Evolutionary conservation across 2,113 vertebrate genomes (phyloP).

Genomic region (Artemisiospiza belli): DNA sequence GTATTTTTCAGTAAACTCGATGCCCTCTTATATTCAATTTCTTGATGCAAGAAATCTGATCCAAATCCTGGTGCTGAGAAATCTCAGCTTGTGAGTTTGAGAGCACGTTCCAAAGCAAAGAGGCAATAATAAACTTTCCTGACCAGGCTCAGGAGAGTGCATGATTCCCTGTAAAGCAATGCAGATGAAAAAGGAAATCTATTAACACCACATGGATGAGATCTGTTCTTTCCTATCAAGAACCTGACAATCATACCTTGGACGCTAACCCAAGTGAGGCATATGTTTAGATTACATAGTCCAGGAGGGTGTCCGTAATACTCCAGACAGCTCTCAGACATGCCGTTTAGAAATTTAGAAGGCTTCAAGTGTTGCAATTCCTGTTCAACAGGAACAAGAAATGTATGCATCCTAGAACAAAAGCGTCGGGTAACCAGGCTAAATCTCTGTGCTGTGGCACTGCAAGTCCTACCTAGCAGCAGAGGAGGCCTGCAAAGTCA

Average conservation of each 20-base stretch:
- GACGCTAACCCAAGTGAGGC: not conserved
- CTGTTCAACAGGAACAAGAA: conserved; percentile 26
- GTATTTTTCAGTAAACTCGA: not conserved
- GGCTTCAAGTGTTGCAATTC: conserved; percentile 6
- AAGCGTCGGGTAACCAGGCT: not conserved
- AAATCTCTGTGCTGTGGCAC: not conserved
- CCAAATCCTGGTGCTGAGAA: not conserved
- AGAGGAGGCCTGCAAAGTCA: not conserved
- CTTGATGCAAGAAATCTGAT: not conserved
- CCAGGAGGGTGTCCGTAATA: not conserved
- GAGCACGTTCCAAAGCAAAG: not conserved
- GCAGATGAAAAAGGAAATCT: fast-evolving
- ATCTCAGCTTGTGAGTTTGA: not conserved
- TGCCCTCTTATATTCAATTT: not conserved
- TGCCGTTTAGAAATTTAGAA: not conserved
- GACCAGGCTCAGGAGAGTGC: not conserved
- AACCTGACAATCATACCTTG: not conserved
- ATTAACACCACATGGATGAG: not conserved
- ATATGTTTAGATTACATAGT: not conserved
- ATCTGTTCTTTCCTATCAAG: not conserved
- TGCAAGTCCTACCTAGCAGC: not conserved
- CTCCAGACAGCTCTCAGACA: not conserved
- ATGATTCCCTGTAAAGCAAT: not conserved
- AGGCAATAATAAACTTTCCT: not conserved
- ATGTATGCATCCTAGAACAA: conserved; percentile 9